phyloP scores from a whole-genome alignment of 30 jellyfish, hydroid and myxozoan species.

The Clytia hemisphaerica region DNA sequence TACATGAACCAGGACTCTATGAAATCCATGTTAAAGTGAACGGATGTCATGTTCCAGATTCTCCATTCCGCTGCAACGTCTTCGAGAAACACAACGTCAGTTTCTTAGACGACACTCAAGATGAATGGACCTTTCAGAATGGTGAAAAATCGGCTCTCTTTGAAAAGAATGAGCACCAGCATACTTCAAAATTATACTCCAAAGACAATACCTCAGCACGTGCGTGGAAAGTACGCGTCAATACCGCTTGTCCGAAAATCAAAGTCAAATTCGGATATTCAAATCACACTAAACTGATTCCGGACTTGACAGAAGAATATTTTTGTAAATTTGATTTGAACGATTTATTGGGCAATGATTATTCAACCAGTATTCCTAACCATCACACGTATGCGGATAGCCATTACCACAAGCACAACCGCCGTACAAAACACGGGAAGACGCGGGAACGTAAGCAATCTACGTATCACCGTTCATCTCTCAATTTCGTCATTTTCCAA shows the following conservation, averaged over 20 bases:
- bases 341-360: background rate
- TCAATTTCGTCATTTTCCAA: conserved; percentile 6
- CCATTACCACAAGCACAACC: conserved; percentile 1
- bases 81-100: conserved; percentile 22
- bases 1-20: conserved; percentile 15
- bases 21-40: conserved; percentile 18
- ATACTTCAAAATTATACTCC: conserved; percentile 10
- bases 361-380: background rate
- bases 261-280: conserved; percentile 24
- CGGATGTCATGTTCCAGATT: conserved; percentile 11
- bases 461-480: conserved; percentile 5
- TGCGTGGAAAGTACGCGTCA: conserved; percentile 35
- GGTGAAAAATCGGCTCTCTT: conserved; percentile 9
- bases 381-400: no score
- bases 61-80: conserved; percentile 12
- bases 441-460: conserved; percentile 18
- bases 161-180: conserved; percentile 10
- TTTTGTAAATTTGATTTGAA: conserved; percentile 10
- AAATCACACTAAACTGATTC: background rate
- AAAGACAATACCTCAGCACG: background rate
- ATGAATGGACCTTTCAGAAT: conserved; percentile 8
- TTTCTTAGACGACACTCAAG: background rate
- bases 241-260: conserved; percentile 13
- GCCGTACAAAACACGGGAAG: background rate
- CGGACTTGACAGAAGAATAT: conserved; percentile 13